A percentile compares a stretch with the other conserved stretches of the same genome.
Conservation (phyloP, 2,797 vertebrate genomes). For the Gallinago nigripennis region DNA sequence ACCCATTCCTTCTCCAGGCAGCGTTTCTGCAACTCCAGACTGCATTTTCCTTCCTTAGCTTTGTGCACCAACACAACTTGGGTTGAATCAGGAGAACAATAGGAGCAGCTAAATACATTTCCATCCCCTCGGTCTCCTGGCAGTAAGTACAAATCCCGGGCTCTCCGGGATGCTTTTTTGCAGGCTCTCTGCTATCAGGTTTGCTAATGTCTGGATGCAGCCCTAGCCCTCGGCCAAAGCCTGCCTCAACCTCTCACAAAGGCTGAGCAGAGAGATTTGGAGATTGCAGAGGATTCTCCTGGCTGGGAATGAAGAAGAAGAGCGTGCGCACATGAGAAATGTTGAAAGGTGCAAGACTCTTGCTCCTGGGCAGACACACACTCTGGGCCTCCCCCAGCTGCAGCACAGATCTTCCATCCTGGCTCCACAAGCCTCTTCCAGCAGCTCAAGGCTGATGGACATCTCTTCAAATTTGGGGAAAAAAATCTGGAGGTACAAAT, state of each 20-base stretch:
- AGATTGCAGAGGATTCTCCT: background rate
- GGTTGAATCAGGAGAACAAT: background rate
- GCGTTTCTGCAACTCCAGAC: background rate
- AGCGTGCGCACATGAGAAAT: fast-evolving
- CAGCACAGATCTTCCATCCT: background rate
- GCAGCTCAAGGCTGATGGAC: background rate
- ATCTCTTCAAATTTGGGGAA: background rate
- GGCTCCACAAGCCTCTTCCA: fast-evolving
- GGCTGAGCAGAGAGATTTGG: background rate
- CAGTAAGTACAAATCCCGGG: background rate
- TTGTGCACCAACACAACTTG: background rate
- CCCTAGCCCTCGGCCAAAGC: background rate
- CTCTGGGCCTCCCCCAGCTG: background rate
- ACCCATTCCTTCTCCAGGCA: background rate
- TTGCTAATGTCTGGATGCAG: background rate
- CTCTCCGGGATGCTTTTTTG: background rate
- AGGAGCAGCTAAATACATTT: background rate
- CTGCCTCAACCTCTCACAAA: background rate
- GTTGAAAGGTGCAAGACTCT: fast-evolving
- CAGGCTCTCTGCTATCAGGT: background rate
- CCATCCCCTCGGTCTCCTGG: background rate
- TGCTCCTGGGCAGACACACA: background rate
- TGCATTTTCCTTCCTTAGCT: background rate
- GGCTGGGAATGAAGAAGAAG: background rate
- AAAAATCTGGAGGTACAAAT: background rate